Evolutionary conservation across 2,888 invertebrate species (phyloP), one percentile per base, ranked within the genome.

Genomic region (Coleophora deauratella): DNA sequence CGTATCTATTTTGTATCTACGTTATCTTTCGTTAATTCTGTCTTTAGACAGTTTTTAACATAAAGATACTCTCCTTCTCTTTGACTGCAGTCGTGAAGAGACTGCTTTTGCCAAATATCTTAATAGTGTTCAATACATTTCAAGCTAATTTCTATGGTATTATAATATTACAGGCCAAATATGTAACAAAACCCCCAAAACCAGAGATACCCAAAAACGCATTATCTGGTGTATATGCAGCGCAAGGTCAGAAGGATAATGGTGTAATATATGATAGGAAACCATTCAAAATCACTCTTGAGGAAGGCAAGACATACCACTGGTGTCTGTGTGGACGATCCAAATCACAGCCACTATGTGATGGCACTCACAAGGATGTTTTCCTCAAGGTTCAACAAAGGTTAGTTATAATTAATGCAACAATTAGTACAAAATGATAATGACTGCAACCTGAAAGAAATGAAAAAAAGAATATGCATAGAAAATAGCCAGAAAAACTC

Each of bases 321-420:
- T 99, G 98, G 98, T 99, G 99, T 70, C 80, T 94, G 0, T 99
- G 99, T 76, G 99, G 99, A 0, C 90, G 91, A 51, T 98, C 98
- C 46, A 93, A 95, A 64, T 89, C 77, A 15, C 98, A 99, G 86
- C 99, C 99, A 0, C 86, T 99, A 34, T 99, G 99, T 76, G 99
- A 99, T 84, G 95, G 95, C 11, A 93, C 94, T 0, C 98, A 99
- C 72, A 95, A 88, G 67, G 91, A 90, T 67, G 80, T 89, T 13
- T 91, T 88, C 53, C 81, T 94, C 2, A 93, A 93, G 78, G 91
- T 96, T 30, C 90, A 88, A 44, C 87, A 91, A 35, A 91, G 88
- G 91, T 91, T 66, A 8, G 9, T 38, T 21, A n/a, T n/a, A n/a
- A n/a, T n/a, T n/a, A 9, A 8, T 15, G 12, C 1, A 8, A 15